Conservation (phyloP, 2,113 vertebrate genomes). For the Mesoclemmys tuberculata region DNA sequence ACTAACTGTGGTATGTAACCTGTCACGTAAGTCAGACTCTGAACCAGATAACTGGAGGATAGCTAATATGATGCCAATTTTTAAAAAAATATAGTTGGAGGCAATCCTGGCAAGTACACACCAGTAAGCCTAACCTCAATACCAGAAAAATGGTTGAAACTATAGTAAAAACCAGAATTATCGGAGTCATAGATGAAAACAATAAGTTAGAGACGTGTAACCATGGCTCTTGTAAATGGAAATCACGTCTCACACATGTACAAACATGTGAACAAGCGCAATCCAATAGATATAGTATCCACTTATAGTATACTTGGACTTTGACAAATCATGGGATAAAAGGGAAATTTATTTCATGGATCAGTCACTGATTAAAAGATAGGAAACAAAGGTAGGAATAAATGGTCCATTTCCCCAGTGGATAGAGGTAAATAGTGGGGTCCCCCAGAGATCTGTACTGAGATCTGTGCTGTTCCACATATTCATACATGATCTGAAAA, state of each 20-base stretch:
- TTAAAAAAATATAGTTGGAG: neutral
- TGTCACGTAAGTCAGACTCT: neutral
- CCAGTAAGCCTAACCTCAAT: neutral
- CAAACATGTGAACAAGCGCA: neutral
- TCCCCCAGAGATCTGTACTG: neutral
- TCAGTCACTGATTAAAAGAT: neutral
- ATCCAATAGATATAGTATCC: no score
- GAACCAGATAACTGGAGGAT: neutral
- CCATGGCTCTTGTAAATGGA: neutral
- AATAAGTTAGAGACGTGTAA: neutral
- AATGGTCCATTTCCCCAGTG: neutral
- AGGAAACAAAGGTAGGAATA: neutral
- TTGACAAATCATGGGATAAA: neutral
- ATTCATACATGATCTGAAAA: neutral
- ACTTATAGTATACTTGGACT: no score
- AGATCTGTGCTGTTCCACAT: neutral
- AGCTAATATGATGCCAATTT: neutral
- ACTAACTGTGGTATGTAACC: neutral
- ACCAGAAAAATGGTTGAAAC: neutral
- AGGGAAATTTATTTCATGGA: neutral
- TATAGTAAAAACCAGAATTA: neutral
- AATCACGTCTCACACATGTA: neutral
- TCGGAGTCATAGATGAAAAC: neutral
- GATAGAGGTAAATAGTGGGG: neutral
- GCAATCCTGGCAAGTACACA: neutral